Evolutionary conservation across 1,140 invertebrate genomes (phyloP).

Genomic region (Anoplophora glabripennis): DNA sequence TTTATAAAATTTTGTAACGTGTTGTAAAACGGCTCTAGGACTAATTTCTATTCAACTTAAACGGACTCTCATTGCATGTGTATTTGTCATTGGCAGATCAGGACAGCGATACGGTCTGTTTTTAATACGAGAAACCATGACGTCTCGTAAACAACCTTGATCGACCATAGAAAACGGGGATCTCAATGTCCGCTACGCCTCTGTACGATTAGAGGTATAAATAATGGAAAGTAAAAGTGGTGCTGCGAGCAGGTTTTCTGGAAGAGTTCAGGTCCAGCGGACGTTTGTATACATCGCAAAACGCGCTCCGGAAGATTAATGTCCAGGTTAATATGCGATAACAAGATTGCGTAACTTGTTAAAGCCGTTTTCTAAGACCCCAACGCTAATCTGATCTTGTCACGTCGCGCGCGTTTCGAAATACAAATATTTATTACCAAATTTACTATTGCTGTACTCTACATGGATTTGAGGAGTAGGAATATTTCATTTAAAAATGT

Average conservation of each 20-base stretch:
- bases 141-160: too few relatives aligned
- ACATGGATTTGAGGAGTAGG: too few relatives aligned
- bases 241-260: conserved; percentile 5
- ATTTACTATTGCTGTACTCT: neutral
- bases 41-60: too few relatives aligned
- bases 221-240: conserved; percentile 11
- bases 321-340: conserved; percentile 1
- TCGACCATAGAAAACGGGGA: too few relatives aligned
- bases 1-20: too few relatives aligned
- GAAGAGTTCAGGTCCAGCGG: neutral
- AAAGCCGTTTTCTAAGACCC: neutral
- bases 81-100: too few relatives aligned
- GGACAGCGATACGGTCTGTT: too few relatives aligned
- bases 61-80: too few relatives aligned
- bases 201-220: neutral
- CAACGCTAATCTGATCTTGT: neutral
- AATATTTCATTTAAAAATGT: too few relatives aligned
- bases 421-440: conserved; percentile 7
- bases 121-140: too few relatives aligned
- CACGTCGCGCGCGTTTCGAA: neutral
- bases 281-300: conserved; percentile 10
- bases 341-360: conserved; percentile 7
- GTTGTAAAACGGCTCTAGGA: too few relatives aligned
- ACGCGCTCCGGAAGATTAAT: neutral
- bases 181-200: too few relatives aligned